phyloP scores from a whole-genome alignment of 2,797 vertebrate species.

The Clarias fuscus region DNA sequence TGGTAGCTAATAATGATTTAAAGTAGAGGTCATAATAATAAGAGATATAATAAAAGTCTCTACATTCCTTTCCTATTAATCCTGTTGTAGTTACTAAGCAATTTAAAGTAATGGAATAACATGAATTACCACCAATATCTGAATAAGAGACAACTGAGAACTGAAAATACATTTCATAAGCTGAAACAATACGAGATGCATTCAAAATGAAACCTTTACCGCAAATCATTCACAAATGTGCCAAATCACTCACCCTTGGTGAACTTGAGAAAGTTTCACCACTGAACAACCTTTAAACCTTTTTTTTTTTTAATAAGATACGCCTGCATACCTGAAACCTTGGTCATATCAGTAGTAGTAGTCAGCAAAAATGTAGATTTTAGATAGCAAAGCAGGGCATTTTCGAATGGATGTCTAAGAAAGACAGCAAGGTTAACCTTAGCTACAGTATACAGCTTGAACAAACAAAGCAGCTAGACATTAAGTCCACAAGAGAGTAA shows the following conservation, averaged over 20 bases:
- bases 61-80: not conserved
- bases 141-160: not conserved
- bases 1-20: not conserved
- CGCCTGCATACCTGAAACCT: not conserved
- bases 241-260: not conserved
- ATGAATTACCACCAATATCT: not conserved
- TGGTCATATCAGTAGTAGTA: not conserved
- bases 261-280: not conserved
- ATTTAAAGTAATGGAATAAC: not conserved
- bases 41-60: too few species aligned
- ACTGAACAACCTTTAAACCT: conserved; percentile 17
- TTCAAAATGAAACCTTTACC: not conserved
- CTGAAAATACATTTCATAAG: not conserved
- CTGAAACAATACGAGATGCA: not conserved
- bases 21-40: not conserved
- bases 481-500: too few species aligned
- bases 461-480: too few species aligned
- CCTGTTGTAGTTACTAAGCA: not conserved
- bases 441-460: not conserved
- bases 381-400: not conserved
- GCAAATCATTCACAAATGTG: conserved; percentile 16
- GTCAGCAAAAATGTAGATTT: not conserved
- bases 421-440: not conserved
- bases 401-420: not conserved
- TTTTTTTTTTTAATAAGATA: not conserved